phyloP scores from a whole-genome alignment of 2,797 vertebrate genomes.

The Sylvia borin region DNA sequence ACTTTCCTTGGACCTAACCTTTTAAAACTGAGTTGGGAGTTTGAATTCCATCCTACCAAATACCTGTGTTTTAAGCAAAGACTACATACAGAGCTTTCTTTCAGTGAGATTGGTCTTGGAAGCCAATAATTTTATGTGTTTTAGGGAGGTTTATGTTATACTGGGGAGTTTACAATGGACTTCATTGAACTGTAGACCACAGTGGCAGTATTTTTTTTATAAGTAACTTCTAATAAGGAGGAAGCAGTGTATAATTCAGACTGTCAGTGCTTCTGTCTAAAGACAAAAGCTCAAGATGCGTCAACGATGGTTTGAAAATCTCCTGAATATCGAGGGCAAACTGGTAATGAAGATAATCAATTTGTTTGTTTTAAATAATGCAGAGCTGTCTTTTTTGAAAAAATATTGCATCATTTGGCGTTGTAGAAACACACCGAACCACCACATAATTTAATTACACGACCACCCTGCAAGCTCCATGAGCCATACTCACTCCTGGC shows the following conservation, averaged over 20 bases:
- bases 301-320: not conserved
- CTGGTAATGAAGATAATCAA: not conserved
- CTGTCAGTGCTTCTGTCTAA: conserved; percentile 38
- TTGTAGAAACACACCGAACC: conserved; percentile 13
- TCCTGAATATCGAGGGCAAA: not conserved
- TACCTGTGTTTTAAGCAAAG: conserved; percentile 67
- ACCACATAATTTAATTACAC: conserved; percentile 53
- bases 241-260: conserved; percentile 68
- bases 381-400: not conserved
- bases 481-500: conserved; percentile 41
- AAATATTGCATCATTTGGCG: conserved; percentile 33
- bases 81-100: conserved; percentile 64
- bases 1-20: conserved; percentile 65
- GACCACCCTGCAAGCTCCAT: conserved; percentile 65
- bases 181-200: conserved; percentile 63
- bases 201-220: conserved; percentile 51
- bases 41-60: conserved; percentile 59
- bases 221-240: conserved; percentile 57
- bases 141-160: conserved; percentile 64
- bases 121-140: conserved; percentile 73
- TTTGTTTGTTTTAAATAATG: not conserved
- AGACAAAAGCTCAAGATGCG: conserved; percentile 38
- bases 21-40: conserved; percentile 72
- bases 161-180: conserved; percentile 64
- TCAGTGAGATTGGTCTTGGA: conserved; percentile 54